Conservation (phyloP, 2,113 vertebrate genomes). For the Pseudopodoces humilis region DNA sequence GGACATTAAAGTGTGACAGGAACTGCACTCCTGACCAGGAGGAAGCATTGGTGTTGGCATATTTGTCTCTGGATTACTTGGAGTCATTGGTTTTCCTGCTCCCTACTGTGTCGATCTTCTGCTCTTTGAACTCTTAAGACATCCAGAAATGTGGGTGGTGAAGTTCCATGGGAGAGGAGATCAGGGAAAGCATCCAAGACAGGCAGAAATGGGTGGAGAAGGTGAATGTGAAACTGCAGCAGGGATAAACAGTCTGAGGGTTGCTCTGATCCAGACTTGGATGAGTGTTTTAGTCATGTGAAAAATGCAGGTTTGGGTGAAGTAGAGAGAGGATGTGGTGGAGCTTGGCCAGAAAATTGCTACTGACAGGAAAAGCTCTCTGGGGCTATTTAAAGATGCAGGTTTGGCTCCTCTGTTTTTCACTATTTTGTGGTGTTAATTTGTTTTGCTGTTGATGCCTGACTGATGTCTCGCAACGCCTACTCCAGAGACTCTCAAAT, state of each 20-base stretch:
- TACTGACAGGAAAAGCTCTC: not conserved
- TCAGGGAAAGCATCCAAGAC: not conserved
- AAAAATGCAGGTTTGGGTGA: not conserved
- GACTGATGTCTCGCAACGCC: not conserved
- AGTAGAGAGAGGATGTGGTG: not conserved
- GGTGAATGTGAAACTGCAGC: fast-evolving
- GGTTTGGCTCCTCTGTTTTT: not conserved
- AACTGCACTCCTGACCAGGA: not conserved
- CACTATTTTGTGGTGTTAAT: not conserved
- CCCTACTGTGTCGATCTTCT: fast-evolving
- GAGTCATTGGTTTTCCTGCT: not conserved
- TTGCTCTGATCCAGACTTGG: not conserved
- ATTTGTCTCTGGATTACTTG: not conserved
- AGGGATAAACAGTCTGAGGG: not conserved
- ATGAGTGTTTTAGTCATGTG: not conserved
- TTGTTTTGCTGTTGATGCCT: not conserved
- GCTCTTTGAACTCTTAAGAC: not conserved
- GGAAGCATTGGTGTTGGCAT: not conserved
- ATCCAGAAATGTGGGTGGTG: not conserved
- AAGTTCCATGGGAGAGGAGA: not conserved
- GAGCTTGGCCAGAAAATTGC: not conserved
- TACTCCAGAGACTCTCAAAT: not conserved
- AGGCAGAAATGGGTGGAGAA: not conserved
- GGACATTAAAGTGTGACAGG: not conserved
- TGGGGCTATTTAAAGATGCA: not conserved